phyloP scores from a whole-genome alignment of 2,113 vertebrate genomes.

The Uria lomvia region DNA sequence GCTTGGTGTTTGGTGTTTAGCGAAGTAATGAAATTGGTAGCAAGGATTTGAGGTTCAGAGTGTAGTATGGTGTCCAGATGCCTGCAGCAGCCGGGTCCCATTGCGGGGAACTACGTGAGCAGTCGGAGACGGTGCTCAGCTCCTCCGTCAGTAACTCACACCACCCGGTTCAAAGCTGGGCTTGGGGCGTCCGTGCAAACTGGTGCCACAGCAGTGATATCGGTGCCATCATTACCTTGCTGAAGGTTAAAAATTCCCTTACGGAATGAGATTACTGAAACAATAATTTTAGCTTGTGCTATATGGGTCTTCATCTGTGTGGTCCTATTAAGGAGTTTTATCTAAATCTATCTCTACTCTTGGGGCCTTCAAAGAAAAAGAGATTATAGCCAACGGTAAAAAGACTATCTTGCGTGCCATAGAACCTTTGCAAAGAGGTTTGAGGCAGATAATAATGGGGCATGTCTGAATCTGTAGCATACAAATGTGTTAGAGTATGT shows the following conservation, averaged over 20 bases:
- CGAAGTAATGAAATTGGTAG: not conserved
- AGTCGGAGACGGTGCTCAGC: not conserved
- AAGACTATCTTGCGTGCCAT: not conserved
- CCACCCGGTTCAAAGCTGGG: not conserved
- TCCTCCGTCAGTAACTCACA: rapidly evolving
- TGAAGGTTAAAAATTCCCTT: not conserved
- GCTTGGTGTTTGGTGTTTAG: not conserved
- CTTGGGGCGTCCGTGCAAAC: not conserved
- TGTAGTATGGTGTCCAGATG: not conserved
- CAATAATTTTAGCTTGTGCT: not conserved
- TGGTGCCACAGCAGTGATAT: not conserved
- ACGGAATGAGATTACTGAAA: not conserved
- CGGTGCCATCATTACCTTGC: not conserved
- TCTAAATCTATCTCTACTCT: slow-evolving; percentile 23
- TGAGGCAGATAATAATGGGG: not conserved
- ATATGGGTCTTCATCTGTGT: not conserved
- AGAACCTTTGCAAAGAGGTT: not conserved
- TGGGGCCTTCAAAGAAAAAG: slow-evolving; percentile 18
- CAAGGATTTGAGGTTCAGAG: not conserved
- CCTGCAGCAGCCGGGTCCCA: rapidly evolving
- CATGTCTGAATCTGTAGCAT: not conserved
- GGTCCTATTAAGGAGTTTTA: slow-evolving; percentile 51
- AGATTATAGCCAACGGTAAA: slow-evolving; percentile 28
- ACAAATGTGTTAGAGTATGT: not conserved
- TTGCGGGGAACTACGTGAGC: rapidly evolving